Evolutionary conservation across 2,113 vertebrate genomes (phyloP), one percentile per base, ranked within the genome.

Genomic region (Scolopax mira): DNA sequence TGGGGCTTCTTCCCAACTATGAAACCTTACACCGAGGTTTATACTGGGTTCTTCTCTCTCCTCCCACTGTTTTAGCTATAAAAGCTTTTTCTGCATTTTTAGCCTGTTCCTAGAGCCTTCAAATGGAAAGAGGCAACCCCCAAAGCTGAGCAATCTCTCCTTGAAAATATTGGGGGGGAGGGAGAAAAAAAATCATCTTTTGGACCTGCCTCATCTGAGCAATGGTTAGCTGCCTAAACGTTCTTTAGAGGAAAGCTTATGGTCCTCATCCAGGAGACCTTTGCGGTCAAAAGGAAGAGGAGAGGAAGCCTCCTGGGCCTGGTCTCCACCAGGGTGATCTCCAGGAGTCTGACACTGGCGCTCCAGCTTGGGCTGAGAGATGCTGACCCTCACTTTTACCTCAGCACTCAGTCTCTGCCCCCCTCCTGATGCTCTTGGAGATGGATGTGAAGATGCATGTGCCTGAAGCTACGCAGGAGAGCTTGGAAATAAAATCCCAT

Each of bases 401-500:
- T 52, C 41, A 3, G 16, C 28, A 8, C 18, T 33, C 21, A 22
- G 1, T 6, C 21, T 27, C 80, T 44, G 51, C 62, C 66, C 79
- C 51, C n/a, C 25, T 37, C 51, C n/a, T 52, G 62, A 17, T 27
- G 41, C 23, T 61, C 57, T 31, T 28, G 4, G 41, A 27, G 22
- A 6, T n/a, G 39, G 62, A 24, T 46, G 28, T 16, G 35, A 82
- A 37, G 46, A 33, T 0, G 6, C 1, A 0, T 1, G 7, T 44
- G 54, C 16, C 60, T 54, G 7, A 33, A 67, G 85, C 65, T 51
- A 39, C 55, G 25, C 35, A 37, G 46, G 5, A 18, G 37, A 79
- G 11, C 60, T 66, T 37, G 51, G 24, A 74, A 51, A 86, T 18
- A 42, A 61, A 46, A 5, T 46, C 3, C 55, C 1, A 2, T 3